A percentile compares a stretch with the other conserved stretches of the same genome.
Evolutionary conservation across 2,888 invertebrate species (phyloP).

Genomic region (Hirudinaria manillensis): DNA sequence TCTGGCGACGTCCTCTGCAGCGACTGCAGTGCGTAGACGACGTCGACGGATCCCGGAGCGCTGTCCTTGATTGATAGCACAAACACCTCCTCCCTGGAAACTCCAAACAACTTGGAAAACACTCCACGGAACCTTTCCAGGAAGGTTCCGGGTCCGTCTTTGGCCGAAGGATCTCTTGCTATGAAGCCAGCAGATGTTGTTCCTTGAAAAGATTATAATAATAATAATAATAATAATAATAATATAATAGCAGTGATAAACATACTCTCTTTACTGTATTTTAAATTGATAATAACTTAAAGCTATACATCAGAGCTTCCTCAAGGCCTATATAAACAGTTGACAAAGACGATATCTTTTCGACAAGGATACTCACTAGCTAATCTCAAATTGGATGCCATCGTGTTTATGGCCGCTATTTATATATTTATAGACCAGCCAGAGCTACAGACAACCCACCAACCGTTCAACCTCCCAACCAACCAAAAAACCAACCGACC

Average conservation of each 20-base stretch:
- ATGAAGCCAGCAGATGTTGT: not conserved
- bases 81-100: too few relatives aligned
- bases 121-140: constrained; percentile 3
- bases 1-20: not conserved
- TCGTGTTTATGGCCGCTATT: too few relatives aligned
- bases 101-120: not conserved
- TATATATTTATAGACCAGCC: too few relatives aligned
- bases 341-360: too few relatives aligned
- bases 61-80: too few relatives aligned
- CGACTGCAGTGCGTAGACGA: not conserved
- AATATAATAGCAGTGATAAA: not conserved
- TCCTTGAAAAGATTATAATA: not conserved
- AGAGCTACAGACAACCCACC: not conserved
- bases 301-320: too few relatives aligned
- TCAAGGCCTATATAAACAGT: too few relatives aligned
- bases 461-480: not conserved
- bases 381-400: too few relatives aligned
- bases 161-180: not conserved
- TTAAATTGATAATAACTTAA: too few relatives aligned
- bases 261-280: not conserved
- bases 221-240: not conserved
- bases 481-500: not conserved
- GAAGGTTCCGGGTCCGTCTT: not conserved
- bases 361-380: too few relatives aligned
- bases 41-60: not conserved